A percentile compares a stretch with the other conserved stretches of the same genome.
Conservation (phyloP, 2,797 vertebrate species). For the Scyliorhinus canicula region DNA sequence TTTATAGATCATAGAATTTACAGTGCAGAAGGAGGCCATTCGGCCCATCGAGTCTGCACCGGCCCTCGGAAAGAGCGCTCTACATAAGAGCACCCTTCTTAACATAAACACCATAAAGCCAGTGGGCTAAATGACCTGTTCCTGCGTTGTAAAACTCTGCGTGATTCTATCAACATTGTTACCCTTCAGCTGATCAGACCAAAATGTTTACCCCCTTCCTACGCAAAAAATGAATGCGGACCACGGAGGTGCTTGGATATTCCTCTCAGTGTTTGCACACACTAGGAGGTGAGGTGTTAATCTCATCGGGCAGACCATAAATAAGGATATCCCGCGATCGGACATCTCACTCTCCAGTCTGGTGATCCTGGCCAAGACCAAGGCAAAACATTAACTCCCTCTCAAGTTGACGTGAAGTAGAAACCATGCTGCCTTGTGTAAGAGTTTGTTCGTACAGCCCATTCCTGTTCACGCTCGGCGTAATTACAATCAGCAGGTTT, state of each 20-base stretch:
- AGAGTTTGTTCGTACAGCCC: neutral
- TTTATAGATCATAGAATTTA: neutral
- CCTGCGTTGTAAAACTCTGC: neutral
- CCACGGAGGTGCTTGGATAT: neutral
- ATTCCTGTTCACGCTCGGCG: neutral
- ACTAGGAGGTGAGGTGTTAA: neutral
- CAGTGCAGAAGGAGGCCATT: too few species aligned
- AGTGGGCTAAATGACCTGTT: too few species aligned
- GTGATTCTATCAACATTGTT: neutral
- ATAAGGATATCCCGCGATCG: neutral
- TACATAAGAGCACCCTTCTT: too few species aligned
- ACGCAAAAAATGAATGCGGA: neutral
- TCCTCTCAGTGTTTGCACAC: neutral
- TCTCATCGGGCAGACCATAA: too few species aligned
- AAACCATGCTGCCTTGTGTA: neutral
- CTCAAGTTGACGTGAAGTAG: neutral
- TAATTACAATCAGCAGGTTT: too few species aligned
- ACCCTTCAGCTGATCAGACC: neutral
- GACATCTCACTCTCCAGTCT: neutral
- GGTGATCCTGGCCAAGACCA: neutral
- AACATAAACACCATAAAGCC: too few species aligned
- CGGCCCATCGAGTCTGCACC: neutral
- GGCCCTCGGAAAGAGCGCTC: too few species aligned
- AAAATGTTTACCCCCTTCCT: neutral
- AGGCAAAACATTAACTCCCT: neutral